Evolutionary conservation across 2,888 invertebrate species (phyloP), one percentile per base, ranked within the genome.

Genomic region (Aspidiotus destructor): DNA sequence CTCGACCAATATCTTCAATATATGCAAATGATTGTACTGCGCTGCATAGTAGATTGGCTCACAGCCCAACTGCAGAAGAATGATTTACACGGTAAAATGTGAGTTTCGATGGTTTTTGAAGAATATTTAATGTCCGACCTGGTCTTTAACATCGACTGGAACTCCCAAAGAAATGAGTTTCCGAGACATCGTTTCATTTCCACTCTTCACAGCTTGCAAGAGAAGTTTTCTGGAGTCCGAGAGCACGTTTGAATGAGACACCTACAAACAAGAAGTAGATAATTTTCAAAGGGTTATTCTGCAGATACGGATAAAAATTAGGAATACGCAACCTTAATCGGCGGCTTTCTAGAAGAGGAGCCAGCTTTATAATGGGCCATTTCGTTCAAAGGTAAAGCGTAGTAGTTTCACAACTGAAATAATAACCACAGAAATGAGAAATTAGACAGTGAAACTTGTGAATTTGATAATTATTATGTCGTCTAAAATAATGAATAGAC

Each of bases 31-130:
- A 48, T 67, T 67, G 16, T 60, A 58, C 8, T 58, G 67, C 17
- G 60, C 67, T 60, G 67, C 67, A 17, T 67, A 67, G 41, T 58
- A 67, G 7, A 60, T 40, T 60, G 60, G 58, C 58, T 52, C 15
- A 40, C 67, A 42, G 11, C 67, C 67, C 1, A 67, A 41, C 67
- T 65, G 17, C 3, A 44, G 28, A 9, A 16, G 1, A 40, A 41
- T 11, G 57, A 15, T 2, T 57, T 7, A 6, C 10, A 13, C 10
- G 17, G 17, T 10, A 60, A 28, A 17, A 8, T 60, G 40, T 6
- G 55, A 60, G n/a, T 10, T 40, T 40, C 6, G n/a, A 17, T 10
- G n/a, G 5, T 40, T 60, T 2, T 2, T 28, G 3, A 60, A 17
- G 28, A 17, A 60, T 40, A 60, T 3, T 17, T 28, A 17, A 40